Evolutionary conservation across 2,888 invertebrate species (phyloP).

Genomic region (Trissolcus japonicus): DNA sequence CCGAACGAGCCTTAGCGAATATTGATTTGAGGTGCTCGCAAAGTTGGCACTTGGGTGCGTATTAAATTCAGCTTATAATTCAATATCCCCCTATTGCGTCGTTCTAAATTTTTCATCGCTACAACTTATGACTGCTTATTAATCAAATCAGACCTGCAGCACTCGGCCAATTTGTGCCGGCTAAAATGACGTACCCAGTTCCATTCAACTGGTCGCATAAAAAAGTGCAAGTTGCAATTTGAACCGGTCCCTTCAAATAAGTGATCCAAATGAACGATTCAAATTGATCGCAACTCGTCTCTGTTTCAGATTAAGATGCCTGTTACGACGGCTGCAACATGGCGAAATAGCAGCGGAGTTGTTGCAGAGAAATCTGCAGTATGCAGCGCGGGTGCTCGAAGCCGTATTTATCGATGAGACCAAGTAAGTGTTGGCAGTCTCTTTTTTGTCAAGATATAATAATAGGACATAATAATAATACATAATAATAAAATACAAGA

Average conservation of each 20-base stretch:
- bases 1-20: too few relatives aligned
- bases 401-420: constrained; percentile 95
- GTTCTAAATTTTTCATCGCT: too few relatives aligned
- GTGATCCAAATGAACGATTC: too few relatives aligned
- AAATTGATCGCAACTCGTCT: not conserved
- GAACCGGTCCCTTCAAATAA: too few relatives aligned
- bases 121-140: too few relatives aligned
- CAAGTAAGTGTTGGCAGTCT: constrained; percentile 82
- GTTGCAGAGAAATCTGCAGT: constrained; percentile 93
- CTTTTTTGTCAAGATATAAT: not conserved
- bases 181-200: too few relatives aligned
- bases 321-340: constrained; percentile 90
- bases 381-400: constrained; percentile 94
- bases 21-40: constrained; percentile 7
- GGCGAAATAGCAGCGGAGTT: constrained; percentile 93
- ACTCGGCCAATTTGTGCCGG: too few relatives aligned
- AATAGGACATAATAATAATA: not conserved
- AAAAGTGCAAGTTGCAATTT: too few relatives aligned
- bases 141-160: too few relatives aligned
- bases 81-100: constrained; percentile 6
- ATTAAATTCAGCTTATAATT: constrained; percentile 24
- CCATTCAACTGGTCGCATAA: too few relatives aligned
- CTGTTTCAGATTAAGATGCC: constrained; percentile 89
- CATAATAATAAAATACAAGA: constrained; percentile 24
- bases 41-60: constrained; percentile 16